Percentiles rank a stretch among this genome's conserved stretches.
Evolutionary conservation across 1,140 invertebrate genomes (phyloP).

Genomic region (Hyles vespertilio): DNA sequence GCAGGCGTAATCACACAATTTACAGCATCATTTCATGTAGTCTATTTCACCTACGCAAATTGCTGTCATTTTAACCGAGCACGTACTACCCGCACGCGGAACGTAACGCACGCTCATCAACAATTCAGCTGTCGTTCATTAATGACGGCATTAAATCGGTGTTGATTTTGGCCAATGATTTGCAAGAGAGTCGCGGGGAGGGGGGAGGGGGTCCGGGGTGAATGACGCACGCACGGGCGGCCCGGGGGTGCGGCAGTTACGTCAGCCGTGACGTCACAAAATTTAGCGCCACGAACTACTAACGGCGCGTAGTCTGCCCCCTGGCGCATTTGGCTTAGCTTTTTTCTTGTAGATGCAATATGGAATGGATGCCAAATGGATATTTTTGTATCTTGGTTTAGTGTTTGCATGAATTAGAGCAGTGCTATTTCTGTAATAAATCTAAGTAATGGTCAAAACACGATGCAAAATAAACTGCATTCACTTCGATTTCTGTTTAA

Average conservation of each 20-base stretch:
- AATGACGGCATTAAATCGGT: constrained; percentile 19
- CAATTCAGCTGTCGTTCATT: constrained; percentile 13
- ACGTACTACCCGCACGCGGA: too few species aligned
- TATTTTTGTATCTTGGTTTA: too few species aligned
- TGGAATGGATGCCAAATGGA: too few species aligned
- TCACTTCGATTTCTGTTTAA: too few species aligned
- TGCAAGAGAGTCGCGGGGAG: constrained; percentile 30
- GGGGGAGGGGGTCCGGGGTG: constrained; percentile 7
- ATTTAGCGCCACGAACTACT: constrained; percentile 26
- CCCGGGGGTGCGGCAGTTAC: constrained; percentile 51
- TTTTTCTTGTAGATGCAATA: background rate
- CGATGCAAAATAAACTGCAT: too few species aligned
- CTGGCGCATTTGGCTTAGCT: background rate
- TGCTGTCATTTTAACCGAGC: too few species aligned
- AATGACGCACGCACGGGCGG: constrained; percentile 44
- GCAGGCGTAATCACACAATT: too few species aligned
- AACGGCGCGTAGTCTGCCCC: background rate
- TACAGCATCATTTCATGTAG: too few species aligned
- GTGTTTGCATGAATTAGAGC: too few species aligned
- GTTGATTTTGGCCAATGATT: constrained; percentile 58
- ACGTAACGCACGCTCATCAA: background rate
- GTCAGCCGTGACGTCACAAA: constrained; percentile 46
- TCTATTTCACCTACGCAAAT: too few species aligned
- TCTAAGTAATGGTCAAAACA: too few species aligned
- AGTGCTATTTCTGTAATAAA: too few species aligned